These are phyloP conservation scores for Eurystomus gularis DNA, from an alignment of 2,113 vertebrate species.

Conservation along the genomic window DNA sequence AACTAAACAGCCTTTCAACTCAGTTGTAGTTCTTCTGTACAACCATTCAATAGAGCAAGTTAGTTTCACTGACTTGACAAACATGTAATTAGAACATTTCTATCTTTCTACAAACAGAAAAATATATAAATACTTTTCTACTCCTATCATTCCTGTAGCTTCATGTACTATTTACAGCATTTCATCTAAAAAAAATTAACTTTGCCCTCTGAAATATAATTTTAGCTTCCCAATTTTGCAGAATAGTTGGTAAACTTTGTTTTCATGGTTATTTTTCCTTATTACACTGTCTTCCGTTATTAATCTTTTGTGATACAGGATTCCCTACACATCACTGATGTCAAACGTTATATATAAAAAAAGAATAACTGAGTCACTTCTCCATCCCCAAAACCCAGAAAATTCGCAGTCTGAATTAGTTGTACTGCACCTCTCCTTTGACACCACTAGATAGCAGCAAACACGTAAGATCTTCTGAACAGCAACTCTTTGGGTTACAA, in stretches of 20 bases:
- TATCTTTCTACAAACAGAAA: background rate
- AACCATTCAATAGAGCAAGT: background rate
- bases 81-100: background rate
- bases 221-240: background rate
- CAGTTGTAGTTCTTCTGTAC: background rate
- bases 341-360: background rate
- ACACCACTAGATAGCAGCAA: conserved; percentile 56
- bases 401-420: background rate
- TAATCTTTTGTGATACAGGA: background rate
- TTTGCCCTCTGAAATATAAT: background rate
- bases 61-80: background rate
- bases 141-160: background rate
- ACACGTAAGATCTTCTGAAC: background rate
- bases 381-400: background rate
- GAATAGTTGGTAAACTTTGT: background rate
- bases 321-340: background rate
- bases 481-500: background rate
- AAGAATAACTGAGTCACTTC: background rate
- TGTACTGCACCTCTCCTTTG: background rate
- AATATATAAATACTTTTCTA: background rate
- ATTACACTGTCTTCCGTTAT: background rate
- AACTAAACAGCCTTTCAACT: background rate
- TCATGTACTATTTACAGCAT: rapidly evolving
- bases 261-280: background rate
- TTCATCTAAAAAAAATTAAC: background rate